A percentile compares a stretch with the other conserved stretches of the same genome.
These are phyloP conservation scores for Caenorhabditis sp. DNA, from an alignment of 2,888 invertebrate genomes.

Conservation along the genomic window DNA sequence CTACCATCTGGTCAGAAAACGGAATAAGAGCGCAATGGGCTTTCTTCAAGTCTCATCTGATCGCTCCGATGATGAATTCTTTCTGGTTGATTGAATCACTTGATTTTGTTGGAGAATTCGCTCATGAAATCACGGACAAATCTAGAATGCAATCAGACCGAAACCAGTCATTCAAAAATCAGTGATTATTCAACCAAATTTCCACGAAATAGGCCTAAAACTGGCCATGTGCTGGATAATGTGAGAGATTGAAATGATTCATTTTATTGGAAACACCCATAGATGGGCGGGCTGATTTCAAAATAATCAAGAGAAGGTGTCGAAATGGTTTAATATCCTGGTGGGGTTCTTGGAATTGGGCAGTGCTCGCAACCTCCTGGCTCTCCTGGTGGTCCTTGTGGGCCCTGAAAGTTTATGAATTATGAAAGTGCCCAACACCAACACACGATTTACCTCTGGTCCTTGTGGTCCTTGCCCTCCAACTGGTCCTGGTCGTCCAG, in stretches of 20 bases:
- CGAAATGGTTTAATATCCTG: slow-evolving; percentile 75
- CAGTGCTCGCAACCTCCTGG: slow-evolving; percentile 73
- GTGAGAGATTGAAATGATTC: neutral
- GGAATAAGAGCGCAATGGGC: too few species aligned
- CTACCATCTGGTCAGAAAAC: too few species aligned
- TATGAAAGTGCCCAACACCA: neutral
- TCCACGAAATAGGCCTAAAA: too few species aligned
- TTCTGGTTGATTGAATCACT: too few species aligned
- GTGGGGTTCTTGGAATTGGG: slow-evolving; percentile 78
- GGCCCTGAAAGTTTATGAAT: slow-evolving; percentile 56
- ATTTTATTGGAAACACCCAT: slow-evolving; percentile 47
- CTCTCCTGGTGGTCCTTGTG: slow-evolving; percentile 69
- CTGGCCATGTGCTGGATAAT: too few species aligned
- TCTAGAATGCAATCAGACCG: too few species aligned
- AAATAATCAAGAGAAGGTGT: neutral
- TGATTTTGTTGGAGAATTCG: too few species aligned
- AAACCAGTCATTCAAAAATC: too few species aligned
- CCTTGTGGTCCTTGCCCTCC: slow-evolving; percentile 78
- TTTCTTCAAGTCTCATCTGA: too few species aligned
- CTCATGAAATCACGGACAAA: too few species aligned
- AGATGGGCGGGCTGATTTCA: slow-evolving; percentile 28
- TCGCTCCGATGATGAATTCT: too few species aligned
- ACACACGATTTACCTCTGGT: slow-evolving; percentile 57
- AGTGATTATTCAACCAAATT: too few species aligned
- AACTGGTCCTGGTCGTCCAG: slow-evolving; percentile 74